Evolutionary conservation across 2,113 vertebrate species (phyloP).

Genomic region (Athene cunicularia): DNA sequence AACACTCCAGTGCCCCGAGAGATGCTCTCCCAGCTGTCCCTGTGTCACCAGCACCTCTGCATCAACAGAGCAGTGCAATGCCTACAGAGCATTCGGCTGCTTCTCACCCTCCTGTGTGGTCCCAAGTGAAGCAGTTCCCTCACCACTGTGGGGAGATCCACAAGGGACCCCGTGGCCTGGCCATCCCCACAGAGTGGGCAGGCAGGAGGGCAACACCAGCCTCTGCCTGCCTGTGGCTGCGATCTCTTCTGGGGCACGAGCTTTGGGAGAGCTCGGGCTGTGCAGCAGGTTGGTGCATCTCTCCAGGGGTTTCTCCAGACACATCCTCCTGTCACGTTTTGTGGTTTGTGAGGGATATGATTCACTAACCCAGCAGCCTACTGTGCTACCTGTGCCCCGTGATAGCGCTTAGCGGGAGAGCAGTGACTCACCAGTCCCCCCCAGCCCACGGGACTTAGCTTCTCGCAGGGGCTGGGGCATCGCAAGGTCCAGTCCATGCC

Average conservation of each 20-base stretch:
- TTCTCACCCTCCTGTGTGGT: not conserved
- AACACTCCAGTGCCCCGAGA: not conserved
- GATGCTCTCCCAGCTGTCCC: not conserved
- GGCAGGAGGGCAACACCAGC: not conserved
- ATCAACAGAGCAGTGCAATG: fast-evolving
- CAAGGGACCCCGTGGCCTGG: not conserved
- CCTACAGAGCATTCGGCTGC: not conserved
- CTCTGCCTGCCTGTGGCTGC: not conserved
- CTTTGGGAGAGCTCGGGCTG: not conserved
- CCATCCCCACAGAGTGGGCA: not conserved
- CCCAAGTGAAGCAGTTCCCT: not conserved
- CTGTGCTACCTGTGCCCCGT: not conserved
- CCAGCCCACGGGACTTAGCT: not conserved
- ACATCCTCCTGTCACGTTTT: not conserved
- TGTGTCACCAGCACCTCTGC: not conserved
- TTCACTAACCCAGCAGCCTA: not conserved
- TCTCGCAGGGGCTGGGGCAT: not conserved
- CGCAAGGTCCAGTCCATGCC: not conserved
- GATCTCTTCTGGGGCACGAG: not conserved
- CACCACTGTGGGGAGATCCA: not conserved
- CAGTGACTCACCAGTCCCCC: not conserved
- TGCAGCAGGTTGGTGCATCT: not conserved
- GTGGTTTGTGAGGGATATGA: not conserved
- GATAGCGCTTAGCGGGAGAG: not conserved
- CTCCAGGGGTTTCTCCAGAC: not conserved